A percentile compares a stretch with the other conserved stretches of the same genome.
Evolutionary conservation across 1,140 invertebrate genomes (phyloP).

Genomic region (Aphis gossypii): DNA sequence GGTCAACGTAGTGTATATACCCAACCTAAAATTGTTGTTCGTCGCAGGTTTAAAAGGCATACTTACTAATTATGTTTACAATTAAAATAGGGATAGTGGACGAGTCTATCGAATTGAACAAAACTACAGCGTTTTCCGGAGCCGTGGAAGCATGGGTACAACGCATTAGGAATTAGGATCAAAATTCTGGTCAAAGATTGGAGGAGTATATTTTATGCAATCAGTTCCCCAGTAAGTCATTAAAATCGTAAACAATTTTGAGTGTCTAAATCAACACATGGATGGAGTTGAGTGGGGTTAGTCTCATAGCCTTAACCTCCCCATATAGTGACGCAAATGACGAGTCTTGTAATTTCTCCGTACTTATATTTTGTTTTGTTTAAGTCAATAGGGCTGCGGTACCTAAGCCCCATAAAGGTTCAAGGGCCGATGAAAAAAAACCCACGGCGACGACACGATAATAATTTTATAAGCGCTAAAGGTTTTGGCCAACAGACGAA

Average conservation of each 20-base stretch:
- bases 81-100: neutral
- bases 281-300: neutral
- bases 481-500: neutral
- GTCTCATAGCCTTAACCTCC: neutral
- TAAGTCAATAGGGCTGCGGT: neutral
- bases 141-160: neutral
- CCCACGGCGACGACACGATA: neutral
- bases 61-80: neutral
- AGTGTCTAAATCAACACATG: neutral
- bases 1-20: slow-evolving; percentile 33
- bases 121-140: neutral
- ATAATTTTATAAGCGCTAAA: slow-evolving; percentile 1
- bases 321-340: neutral
- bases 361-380: neutral
- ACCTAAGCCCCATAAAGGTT: neutral
- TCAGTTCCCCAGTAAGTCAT: neutral
- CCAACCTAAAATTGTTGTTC: neutral
- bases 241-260: neutral
- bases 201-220: neutral
- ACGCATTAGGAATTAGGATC: no score
- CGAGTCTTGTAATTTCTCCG: neutral
- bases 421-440: neutral
- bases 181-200: neutral
- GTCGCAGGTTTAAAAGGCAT: neutral
- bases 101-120: neutral